Evolutionary conservation across 2,113 vertebrate genomes (phyloP), one percentile per base, ranked within the genome.

Genomic region (Rattus norvegicus): DNA sequence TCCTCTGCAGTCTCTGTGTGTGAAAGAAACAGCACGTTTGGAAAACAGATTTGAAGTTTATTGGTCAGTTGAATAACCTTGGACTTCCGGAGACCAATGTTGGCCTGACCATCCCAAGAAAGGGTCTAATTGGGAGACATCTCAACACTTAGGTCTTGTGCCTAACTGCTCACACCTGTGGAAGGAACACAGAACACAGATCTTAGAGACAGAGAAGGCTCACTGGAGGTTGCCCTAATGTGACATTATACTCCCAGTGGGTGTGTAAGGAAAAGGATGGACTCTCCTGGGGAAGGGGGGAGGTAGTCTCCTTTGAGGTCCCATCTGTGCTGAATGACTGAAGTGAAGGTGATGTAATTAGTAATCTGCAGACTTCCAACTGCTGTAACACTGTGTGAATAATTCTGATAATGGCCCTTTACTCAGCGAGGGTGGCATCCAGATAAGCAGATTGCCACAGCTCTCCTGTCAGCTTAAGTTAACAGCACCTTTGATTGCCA

Each of bases 391-490:
- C 96, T 36, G 96, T 80, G 91, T 97, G 96, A 97, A 95, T 97
- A 95, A 97, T 97, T 97, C 97, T 90, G 97, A 96, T 97, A 97
- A 97, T 98, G 97, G 93, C 92, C 81, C 95, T 97, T 95, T 94
- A 93, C 92, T 97, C 96, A 96, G 96, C 90, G 49, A 94, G 97
- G 91, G 96, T 94, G 96, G 96, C 94, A 87, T 92, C 63, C 96
- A 97, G 98, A 98, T 97, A 97, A 98, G 96, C 93, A 95, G 94
- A 92, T 39, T 93, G 96, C 96, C 59, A 24, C 94, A 75, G 84
- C 76, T n/a, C 61, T 96, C 67, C 93, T 93, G 92, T 94, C 96
- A 88, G 97, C 95, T 76, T 89, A 0, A 33, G 95, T 73, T 91
- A 33, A 5, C 77, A 75, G 95, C 0, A 0, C 70, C 20, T 36